These are phyloP conservation scores for Alouatta palliata DNA, from an alignment of 2,113 vertebrate species.

Conservation along the genomic window DNA sequence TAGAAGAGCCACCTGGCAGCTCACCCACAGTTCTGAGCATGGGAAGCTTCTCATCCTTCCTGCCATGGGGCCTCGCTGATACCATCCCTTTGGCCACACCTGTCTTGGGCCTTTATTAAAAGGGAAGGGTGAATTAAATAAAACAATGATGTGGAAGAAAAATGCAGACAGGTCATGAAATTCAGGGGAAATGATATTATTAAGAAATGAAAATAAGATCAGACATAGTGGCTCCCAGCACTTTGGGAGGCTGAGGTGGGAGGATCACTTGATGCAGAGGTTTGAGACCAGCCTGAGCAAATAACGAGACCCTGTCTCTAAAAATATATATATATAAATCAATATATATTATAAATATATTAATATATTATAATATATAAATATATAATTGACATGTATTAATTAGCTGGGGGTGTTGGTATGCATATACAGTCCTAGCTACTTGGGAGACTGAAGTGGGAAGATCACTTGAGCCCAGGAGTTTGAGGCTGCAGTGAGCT, in stretches of 20 bases:
- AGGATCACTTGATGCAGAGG: neutral
- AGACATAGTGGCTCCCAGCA: neutral
- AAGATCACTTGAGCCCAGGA: neutral
- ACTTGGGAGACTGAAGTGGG: neutral
- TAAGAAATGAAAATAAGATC: neutral
- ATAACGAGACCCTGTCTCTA: neutral
- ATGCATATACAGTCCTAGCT: neutral
- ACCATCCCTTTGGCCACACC: neutral
- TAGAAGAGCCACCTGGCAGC: neutral
- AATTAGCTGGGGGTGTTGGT: neutral
- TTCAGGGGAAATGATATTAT: neutral
- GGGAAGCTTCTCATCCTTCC: neutral
- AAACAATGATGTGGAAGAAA: neutral
- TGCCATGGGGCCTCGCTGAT: rapidly evolving
- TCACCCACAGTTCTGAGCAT: too few species aligned
- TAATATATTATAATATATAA: too few species aligned
- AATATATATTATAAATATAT: too few species aligned
- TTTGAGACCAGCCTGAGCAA: neutral
- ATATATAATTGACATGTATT: too few species aligned
- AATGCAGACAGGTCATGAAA: neutral
- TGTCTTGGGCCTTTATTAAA: neutral
- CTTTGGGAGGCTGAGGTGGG: neutral
- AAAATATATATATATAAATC: too few species aligned
- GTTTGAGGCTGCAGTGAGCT: neutral
- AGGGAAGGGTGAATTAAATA: neutral